Conservation (phyloP, 2,113 vertebrate species). For the Helogale parvula region DNA sequence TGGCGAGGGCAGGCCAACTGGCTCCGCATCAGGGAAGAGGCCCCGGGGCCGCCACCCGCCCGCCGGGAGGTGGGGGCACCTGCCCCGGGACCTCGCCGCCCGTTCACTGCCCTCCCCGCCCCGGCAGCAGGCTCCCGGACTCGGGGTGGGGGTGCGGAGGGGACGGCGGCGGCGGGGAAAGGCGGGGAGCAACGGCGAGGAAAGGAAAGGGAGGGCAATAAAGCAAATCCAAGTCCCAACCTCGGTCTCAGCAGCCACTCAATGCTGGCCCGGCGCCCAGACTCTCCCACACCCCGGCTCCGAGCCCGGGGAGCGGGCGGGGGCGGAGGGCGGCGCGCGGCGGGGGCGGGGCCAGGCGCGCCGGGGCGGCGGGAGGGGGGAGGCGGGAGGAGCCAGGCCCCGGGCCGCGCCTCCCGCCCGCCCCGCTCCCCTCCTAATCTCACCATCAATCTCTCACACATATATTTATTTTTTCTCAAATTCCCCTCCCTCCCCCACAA, state of each 20-base stretch:
- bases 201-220: slow-evolving; percentile 76
- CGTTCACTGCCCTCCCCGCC: slow-evolving; percentile 47
- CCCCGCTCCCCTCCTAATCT: slow-evolving; percentile 78
- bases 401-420: slow-evolving; percentile 69
- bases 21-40: slow-evolving; percentile 69
- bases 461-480: slow-evolving; percentile 85
- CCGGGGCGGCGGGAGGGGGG: slow-evolving; percentile 51
- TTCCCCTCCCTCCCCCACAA: slow-evolving; percentile 81
- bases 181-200: slow-evolving; percentile 72
- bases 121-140: slow-evolving; percentile 29
- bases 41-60: slow-evolving; percentile 30
- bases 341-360: slow-evolving; percentile 29
- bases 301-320: slow-evolving; percentile 40
- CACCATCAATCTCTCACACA: slow-evolving; percentile 83
- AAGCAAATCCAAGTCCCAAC: slow-evolving; percentile 75
- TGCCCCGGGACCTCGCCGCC: background rate
- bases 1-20: slow-evolving; percentile 75
- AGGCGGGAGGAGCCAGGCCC: slow-evolving; percentile 53
- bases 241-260: slow-evolving; percentile 77
- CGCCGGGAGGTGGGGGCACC: background rate
- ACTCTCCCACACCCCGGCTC: slow-evolving; percentile 73
- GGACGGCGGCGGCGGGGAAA: slow-evolving; percentile 66
- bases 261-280: slow-evolving; percentile 76
- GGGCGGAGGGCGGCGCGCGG: slow-evolving; percentile 62
- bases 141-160: background rate